A percentile compares a stretch with the other conserved stretches of the same genome.
These are phyloP conservation scores for Clarias laeviceps DNA, from an alignment of 2,797 vertebrate genomes.

Conservation along the genomic window DNA sequence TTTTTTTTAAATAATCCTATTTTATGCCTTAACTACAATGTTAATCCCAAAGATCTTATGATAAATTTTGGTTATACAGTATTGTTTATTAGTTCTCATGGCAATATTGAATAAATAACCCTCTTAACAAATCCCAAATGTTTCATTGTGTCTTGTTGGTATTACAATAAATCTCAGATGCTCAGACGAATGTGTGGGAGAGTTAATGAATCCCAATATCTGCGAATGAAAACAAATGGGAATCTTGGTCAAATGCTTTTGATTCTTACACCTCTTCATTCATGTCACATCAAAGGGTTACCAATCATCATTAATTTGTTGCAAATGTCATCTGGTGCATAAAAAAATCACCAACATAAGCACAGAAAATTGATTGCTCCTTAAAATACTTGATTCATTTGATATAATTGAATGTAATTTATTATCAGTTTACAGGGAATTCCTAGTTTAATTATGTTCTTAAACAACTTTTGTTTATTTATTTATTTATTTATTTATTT, in stretches of 20 bases:
- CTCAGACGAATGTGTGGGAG: conserved; percentile 20
- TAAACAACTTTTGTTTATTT: not conserved
- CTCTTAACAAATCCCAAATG: conserved; percentile 9
- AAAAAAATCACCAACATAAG: not conserved
- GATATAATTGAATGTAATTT: not conserved
- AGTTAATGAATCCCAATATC: not conserved
- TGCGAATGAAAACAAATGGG: conserved; percentile 2
- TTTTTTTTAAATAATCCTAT: not conserved
- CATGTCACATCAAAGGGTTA: not conserved
- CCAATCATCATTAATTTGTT: not conserved
- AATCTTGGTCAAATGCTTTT: not conserved
- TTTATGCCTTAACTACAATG: not conserved
- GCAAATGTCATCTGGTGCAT: not conserved
- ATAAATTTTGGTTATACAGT: not conserved
- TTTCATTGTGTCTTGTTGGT: not conserved
- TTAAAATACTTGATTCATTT: not conserved
- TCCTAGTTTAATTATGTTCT: not conserved
- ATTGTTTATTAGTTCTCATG: not conserved
- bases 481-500: no score
- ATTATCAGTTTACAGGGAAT: not conserved
- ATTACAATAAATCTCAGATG: not conserved
- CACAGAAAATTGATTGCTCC: not conserved
- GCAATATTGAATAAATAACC: conserved; percentile 9
- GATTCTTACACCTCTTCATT: not conserved
- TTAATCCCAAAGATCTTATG: not conserved